These are phyloP conservation scores for Parambassis ranga DNA, from an alignment of 2,797 vertebrate species.

Conservation along the genomic window DNA sequence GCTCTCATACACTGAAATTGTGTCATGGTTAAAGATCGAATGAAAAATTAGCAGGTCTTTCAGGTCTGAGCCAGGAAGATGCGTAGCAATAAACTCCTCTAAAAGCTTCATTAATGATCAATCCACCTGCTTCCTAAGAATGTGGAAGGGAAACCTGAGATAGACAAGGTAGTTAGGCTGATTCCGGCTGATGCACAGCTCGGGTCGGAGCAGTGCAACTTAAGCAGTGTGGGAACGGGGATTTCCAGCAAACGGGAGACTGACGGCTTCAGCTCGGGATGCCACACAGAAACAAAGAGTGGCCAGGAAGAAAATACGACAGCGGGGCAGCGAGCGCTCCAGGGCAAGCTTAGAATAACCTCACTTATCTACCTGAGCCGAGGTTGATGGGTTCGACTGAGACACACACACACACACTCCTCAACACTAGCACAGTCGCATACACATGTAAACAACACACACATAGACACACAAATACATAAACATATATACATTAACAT, in stretches of 20 bases:
- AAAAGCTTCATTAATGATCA: conserved; percentile 5
- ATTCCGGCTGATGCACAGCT: conserved; percentile 6
- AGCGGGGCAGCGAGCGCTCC: conserved; percentile 31
- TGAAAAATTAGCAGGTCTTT: too few relatives aligned
- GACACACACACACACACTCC: conserved; percentile 11
- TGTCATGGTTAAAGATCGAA: too few relatives aligned
- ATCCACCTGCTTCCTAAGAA: conserved; percentile 21
- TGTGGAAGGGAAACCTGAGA: conserved; percentile 44
- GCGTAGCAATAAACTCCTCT: neutral
- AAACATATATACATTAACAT: neutral
- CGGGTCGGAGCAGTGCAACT: conserved; percentile 46
- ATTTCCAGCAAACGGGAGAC: conserved; percentile 58
- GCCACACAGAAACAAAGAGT: conserved; percentile 57
- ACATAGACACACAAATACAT: neutral
- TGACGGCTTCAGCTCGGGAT: conserved; percentile 60
- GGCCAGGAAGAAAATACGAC: conserved; percentile 57
- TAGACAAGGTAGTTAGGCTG: neutral
- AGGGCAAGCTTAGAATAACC: conserved; percentile 66
- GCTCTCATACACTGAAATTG: too few relatives aligned
- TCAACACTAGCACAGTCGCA: neutral
- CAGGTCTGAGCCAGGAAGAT: neutral
- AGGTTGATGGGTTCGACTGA: conserved; percentile 51
- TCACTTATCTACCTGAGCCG: conserved; percentile 47
- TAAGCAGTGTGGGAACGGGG: conserved; percentile 71
- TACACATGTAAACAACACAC: neutral